These are phyloP conservation scores for Meiosimyza platycephala DNA, from an alignment of 2,888 invertebrate genomes.

Conservation along the genomic window DNA sequence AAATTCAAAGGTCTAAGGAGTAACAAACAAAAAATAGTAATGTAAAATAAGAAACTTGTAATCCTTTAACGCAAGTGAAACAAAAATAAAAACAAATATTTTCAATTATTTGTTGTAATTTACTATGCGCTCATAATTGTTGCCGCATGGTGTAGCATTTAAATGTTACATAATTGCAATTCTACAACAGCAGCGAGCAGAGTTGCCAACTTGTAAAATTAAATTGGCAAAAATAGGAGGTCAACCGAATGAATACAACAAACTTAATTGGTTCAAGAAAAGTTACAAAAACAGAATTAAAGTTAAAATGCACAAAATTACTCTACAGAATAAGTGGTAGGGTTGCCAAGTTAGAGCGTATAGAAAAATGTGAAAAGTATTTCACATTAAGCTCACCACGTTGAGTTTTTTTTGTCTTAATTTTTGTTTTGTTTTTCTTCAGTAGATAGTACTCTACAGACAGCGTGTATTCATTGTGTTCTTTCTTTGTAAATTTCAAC, in stretches of 20 bases:
- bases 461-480: no score
- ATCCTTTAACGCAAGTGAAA: not conserved
- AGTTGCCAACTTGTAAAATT: constrained; percentile 2
- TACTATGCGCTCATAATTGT: constrained; percentile 17
- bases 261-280: not conserved
- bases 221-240: not conserved
- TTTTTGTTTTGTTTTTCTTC: no score
- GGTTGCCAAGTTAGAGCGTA: not conserved
- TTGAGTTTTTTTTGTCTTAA: no score
- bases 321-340: constrained; percentile 5
- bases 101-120: not conserved
- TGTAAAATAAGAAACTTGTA: not conserved
- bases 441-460: no score
- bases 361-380: no score
- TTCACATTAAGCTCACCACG: no score
- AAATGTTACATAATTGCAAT: constrained; percentile 5
- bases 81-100: not conserved
- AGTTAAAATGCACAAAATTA: not conserved
- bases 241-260: not conserved
- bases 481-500: no score
- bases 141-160: constrained; percentile 3
- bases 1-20: not conserved
- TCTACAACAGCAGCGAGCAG: not conserved
- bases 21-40: not conserved
- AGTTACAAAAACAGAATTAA: not conserved